Conservation (phyloP, 2,113 vertebrate genomes). For the Eupsittula cactorum region DNA sequence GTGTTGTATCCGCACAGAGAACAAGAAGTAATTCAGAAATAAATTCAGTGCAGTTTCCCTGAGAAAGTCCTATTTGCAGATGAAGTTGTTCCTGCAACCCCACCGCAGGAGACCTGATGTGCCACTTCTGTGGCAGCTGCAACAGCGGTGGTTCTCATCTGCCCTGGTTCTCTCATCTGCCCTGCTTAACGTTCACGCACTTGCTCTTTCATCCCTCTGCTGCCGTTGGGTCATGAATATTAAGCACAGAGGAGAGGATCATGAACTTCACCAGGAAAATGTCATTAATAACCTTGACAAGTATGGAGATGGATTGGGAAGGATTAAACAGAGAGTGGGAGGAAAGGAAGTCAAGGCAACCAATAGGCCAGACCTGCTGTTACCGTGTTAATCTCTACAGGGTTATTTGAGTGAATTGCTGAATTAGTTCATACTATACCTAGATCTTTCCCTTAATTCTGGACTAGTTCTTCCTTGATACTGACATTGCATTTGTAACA, state of each 20-base stretch:
- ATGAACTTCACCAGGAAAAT: not conserved
- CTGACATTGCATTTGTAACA: not conserved
- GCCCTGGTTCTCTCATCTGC: not conserved
- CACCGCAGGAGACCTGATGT: not conserved
- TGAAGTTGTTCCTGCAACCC: not conserved
- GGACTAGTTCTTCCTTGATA: not conserved
- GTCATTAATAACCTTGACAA: slow-evolving; percentile 46
- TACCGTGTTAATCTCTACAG: slow-evolving; percentile 47
- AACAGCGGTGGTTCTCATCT: not conserved
- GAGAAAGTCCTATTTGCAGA: not conserved
- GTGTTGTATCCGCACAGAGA: not conserved
- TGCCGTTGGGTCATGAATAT: not conserved
- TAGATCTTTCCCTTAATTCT: not conserved
- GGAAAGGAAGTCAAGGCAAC: slow-evolving; percentile 40
- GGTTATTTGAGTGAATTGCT: not conserved
- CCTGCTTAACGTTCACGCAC: not conserved
- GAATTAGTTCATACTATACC: not conserved
- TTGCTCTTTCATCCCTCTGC: not conserved
- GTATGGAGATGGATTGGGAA: slow-evolving; percentile 36
- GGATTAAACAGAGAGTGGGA: slow-evolving; percentile 64
- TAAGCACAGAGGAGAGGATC: not conserved
- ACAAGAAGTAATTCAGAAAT: not conserved
- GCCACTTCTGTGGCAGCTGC: not conserved
- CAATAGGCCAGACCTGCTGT: slow-evolving; percentile 53
- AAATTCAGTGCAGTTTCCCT: not conserved